Conservation (phyloP, 2,797 vertebrate genomes). For the Periparus ater region DNA sequence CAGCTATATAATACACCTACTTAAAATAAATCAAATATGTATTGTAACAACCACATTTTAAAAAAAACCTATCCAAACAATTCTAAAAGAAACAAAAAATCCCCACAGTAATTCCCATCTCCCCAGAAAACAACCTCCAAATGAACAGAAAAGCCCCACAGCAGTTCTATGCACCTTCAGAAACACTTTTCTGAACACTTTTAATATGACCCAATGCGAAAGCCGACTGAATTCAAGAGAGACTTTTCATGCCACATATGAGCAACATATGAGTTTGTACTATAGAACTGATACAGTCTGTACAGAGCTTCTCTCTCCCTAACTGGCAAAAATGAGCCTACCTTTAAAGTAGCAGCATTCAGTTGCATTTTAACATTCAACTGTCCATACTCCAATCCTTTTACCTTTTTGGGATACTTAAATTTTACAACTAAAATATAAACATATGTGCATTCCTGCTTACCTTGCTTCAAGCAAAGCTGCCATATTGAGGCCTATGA, state of each 20-base stretch:
- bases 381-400: not conserved
- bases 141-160: not conserved
- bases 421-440: not conserved
- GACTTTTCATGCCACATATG: not conserved
- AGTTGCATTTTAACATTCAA: not conserved
- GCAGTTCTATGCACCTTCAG: not conserved
- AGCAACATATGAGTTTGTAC: not conserved
- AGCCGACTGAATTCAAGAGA: not conserved
- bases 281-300: not conserved
- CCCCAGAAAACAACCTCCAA: not conserved
- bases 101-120: not conserved
- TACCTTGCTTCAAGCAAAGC: conserved; percentile 94
- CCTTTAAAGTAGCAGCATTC: not conserved
- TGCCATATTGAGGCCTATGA: conserved; percentile 93
- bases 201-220: not conserved
- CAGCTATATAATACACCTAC: not conserved
- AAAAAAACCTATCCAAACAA: accelerated
- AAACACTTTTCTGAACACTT: no score
- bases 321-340: not conserved
- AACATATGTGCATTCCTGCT: not conserved
- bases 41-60: not conserved
- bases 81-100: not conserved
- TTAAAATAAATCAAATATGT: not conserved
- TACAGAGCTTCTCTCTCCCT: not conserved
- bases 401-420: not conserved